A percentile compares a stretch with the other conserved stretches of the same genome.
Conservation (phyloP, 1,140 invertebrate species). For the Drosophila murphyi region DNA sequence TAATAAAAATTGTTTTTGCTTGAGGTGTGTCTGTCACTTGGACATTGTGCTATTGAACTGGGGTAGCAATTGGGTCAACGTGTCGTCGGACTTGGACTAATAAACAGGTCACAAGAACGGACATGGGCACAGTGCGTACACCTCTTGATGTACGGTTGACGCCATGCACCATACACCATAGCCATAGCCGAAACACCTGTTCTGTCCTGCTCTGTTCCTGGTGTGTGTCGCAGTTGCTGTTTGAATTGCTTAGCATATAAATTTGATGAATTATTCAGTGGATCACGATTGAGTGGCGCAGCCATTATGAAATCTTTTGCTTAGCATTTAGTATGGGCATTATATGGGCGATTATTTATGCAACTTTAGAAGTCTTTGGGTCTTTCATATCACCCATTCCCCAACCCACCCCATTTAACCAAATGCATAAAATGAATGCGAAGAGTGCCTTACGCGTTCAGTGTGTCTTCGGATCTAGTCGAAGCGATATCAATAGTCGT, state of each 20-base stretch:
- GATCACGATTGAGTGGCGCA: constrained; percentile 24
- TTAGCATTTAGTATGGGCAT: constrained; percentile 48
- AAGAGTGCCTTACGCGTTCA: constrained; percentile 61
- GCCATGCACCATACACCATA: no score
- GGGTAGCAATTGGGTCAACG: constrained; percentile 52
- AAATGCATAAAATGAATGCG: constrained; percentile 62
- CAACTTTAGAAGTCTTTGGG: constrained; percentile 26
- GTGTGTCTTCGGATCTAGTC: constrained; percentile 66
- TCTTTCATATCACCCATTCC: not conserved
- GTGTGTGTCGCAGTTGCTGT: constrained; percentile 48
- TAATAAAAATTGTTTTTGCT: not conserved
- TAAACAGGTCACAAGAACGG: constrained; percentile 44
- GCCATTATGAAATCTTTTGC: constrained; percentile 51
- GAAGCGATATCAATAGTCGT: constrained; percentile 45
- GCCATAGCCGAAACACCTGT: constrained; percentile 16
- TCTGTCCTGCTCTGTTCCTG: constrained; percentile 43
- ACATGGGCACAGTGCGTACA: constrained; percentile 15
- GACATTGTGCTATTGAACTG: constrained; percentile 36
- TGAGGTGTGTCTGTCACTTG: not conserved
- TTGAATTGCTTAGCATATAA: constrained; percentile 59
- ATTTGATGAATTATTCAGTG: constrained; percentile 69
- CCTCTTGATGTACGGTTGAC: not conserved
- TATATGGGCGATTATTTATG: constrained; percentile 59
- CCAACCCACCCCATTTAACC: constrained; percentile 7
- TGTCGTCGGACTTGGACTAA: constrained; percentile 63